Conservation (phyloP, 2,888 invertebrate genomes). For the Microdon myrmicae region DNA sequence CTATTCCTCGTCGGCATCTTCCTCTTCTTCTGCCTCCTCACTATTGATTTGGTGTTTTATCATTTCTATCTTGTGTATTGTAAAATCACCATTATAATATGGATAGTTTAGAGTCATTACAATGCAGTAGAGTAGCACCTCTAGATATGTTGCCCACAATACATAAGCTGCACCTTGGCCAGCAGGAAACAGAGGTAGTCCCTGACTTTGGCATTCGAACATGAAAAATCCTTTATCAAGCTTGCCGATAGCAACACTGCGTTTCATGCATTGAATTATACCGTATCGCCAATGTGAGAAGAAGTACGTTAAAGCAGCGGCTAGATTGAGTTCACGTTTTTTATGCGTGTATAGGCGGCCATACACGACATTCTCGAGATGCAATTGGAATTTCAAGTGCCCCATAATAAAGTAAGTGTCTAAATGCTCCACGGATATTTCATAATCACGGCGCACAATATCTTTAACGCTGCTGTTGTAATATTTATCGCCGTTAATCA, state of each 20-base stretch:
- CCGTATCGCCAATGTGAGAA: constrained; percentile 71
- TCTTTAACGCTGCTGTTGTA: constrained; percentile 68
- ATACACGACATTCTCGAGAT: constrained; percentile 70
- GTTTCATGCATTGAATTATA: constrained; percentile 69
- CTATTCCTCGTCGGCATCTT: constrained; percentile 33
- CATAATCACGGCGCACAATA: constrained; percentile 69
- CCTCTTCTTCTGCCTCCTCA: constrained; percentile 54
- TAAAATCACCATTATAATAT: constrained; percentile 70
- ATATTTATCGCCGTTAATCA: constrained; percentile 71
- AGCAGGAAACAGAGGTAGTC: constrained; percentile 72
- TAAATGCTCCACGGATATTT: constrained; percentile 71
- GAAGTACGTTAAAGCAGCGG: constrained; percentile 72
- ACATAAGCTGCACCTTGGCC: constrained; percentile 72
- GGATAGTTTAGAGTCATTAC: constrained; percentile 72
- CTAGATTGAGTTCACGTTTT: constrained; percentile 72
- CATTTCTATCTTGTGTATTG: constrained; percentile 66
- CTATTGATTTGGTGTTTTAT: constrained; percentile 54
- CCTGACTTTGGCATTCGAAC: constrained; percentile 75
- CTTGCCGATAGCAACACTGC: constrained; percentile 70
- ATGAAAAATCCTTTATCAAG: constrained; percentile 72
- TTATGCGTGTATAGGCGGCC: constrained; percentile 73
- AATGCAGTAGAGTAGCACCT: constrained; percentile 73
- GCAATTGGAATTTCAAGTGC: constrained; percentile 71
- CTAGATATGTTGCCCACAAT: constrained; percentile 71
- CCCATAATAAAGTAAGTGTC: constrained; percentile 70